Conservation (phyloP, 2,888 invertebrate genomes). For the Auanema freiburgensis region DNA sequence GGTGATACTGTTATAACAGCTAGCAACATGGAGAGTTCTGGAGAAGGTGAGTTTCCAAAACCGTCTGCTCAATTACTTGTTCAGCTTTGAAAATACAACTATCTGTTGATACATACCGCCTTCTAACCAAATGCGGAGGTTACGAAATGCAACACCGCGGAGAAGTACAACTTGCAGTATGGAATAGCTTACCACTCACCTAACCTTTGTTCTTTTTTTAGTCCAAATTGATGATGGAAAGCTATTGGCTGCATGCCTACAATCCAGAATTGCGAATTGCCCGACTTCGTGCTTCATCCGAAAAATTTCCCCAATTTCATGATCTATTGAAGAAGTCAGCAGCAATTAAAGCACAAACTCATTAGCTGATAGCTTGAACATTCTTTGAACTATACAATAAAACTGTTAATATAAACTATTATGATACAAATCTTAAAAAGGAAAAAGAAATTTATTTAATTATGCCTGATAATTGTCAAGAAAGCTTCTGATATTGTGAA, state of each 20-base stretch:
- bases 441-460: too few species aligned
- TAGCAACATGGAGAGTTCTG: conserved; percentile 40
- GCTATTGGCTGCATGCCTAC: conserved; percentile 32
- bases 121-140: conserved; percentile 35
- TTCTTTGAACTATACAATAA: too few species aligned
- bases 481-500: too few species aligned
- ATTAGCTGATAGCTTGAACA: too few species aligned
- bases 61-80: background rate
- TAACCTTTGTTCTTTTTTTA: conserved; percentile 6
- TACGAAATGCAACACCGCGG: conserved; percentile 32
- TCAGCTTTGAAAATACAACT: conserved; percentile 43
- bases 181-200: background rate
- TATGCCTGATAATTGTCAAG: too few species aligned
- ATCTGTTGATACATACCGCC: conserved; percentile 30
- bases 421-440: too few species aligned
- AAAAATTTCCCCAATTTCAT: conserved; percentile 20
- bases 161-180: conserved; percentile 29
- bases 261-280: conserved; percentile 23
- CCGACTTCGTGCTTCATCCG: conserved; percentile 15
- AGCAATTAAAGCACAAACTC: too few species aligned
- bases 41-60: conserved; percentile 30
- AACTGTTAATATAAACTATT: too few species aligned
- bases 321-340: background rate
- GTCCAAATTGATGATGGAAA: conserved; percentile 26
- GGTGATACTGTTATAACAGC: conserved; percentile 41